Conservation (phyloP, 2,113 vertebrate species). For the Campylorhamphus procurvoides region DNA sequence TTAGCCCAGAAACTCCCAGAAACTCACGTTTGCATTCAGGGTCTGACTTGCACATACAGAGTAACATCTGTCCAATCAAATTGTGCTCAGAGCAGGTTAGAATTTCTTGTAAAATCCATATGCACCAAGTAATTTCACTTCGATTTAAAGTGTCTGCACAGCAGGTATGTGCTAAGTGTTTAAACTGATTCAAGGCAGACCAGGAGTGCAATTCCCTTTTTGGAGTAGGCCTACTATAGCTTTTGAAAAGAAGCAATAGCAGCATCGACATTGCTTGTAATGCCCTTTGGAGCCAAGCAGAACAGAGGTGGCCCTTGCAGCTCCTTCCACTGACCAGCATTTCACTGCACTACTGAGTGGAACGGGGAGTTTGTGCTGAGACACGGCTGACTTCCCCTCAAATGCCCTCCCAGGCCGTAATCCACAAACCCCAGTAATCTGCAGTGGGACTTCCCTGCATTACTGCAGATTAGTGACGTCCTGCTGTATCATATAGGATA, state of each 20-base stretch:
- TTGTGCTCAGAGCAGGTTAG: background rate
- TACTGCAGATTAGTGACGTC: conserved; percentile 53
- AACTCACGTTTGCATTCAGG: background rate
- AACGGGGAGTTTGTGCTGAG: background rate
- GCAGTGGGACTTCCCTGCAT: conserved; percentile 49
- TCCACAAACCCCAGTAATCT: conserved; percentile 56
- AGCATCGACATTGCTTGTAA: background rate
- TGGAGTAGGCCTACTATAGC: background rate
- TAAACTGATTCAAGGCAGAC: background rate
- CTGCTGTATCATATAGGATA: background rate
- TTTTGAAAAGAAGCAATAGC: background rate
- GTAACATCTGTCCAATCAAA: background rate
- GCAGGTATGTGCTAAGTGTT: background rate
- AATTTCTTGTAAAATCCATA: background rate
- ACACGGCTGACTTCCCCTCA: conserved; percentile 9
- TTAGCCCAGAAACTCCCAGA: background rate
- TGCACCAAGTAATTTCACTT: background rate
- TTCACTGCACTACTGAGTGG: background rate
- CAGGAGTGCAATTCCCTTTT: background rate
- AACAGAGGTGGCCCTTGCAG: background rate
- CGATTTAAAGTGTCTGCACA: background rate
- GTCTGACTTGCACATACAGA: background rate
- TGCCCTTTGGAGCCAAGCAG: background rate
- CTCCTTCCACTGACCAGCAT: background rate
- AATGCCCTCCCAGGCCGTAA: conserved; percentile 38